These are phyloP conservation scores for Nansenia antarctica DNA, from an alignment of 2,113 vertebrate genomes.

Conservation along the genomic window DNA sequence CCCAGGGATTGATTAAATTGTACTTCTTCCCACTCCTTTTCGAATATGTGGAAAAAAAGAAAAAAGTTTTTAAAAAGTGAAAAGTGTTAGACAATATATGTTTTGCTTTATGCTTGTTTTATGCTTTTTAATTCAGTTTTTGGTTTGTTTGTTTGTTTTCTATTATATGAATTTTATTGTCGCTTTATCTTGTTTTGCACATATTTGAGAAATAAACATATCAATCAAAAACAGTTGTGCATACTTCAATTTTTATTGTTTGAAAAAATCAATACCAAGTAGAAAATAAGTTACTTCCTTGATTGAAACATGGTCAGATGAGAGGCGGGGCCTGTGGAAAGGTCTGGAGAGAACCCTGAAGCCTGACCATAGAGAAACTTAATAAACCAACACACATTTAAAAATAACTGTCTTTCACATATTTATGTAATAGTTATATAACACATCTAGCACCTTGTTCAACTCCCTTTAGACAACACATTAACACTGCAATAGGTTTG, in stretches of 20 bases:
- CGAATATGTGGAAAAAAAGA: too few relatives aligned
- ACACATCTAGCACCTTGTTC: constrained; percentile 9
- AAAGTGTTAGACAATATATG: too few relatives aligned
- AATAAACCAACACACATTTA: constrained; percentile 3
- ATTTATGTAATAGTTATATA: neutral
- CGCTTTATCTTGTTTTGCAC: too few relatives aligned
- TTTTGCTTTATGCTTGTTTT: too few relatives aligned
- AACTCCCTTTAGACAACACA: neutral
- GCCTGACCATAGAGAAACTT: neutral
- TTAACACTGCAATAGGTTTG: constrained; percentile 3
- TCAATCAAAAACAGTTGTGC: neutral
- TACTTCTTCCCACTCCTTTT: too few relatives aligned
- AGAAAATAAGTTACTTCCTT: constrained; percentile 63
- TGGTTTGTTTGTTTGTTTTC: too few relatives aligned
- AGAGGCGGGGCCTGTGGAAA: neutral
- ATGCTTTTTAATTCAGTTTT: too few relatives aligned
- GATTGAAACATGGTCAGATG: constrained; percentile 32
- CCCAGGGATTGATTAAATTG: too few relatives aligned
- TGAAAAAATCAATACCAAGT: constrained; percentile 59
- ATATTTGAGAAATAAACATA: neutral
- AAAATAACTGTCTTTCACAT: constrained; percentile 11
- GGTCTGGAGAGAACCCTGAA: neutral
- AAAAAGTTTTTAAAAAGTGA: too few relatives aligned
- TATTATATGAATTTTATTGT: too few relatives aligned
- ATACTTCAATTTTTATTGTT: constrained; percentile 64